Conservation (phyloP, 2,888 invertebrate genomes). For the Andrena fulva region DNA sequence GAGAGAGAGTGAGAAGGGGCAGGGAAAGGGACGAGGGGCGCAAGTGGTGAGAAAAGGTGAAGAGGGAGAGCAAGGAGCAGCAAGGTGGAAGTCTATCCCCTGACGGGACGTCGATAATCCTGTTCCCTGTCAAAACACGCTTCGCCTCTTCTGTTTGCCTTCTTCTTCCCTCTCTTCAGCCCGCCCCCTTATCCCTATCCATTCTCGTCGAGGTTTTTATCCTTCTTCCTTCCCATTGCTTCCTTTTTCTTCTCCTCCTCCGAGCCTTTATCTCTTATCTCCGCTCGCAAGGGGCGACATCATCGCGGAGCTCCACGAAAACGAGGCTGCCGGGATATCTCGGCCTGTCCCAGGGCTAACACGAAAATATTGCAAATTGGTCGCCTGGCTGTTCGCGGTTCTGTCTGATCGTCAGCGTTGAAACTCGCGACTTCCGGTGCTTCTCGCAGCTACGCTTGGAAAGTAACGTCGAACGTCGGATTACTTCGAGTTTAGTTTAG, state of each 20-base stretch:
- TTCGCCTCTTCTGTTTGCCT: constrained; percentile 51
- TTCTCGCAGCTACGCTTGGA: background rate
- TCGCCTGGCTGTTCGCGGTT: constrained; percentile 55
- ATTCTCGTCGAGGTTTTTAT: constrained; percentile 31
- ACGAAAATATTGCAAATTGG: constrained; percentile 79
- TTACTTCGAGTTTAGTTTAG: constrained; percentile 8
- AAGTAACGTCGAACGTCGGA: constrained; percentile 12
- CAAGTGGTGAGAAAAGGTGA: constrained; percentile 46
- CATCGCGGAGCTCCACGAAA: constrained; percentile 54
- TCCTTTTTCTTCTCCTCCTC: constrained; percentile 17
- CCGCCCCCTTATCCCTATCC: constrained; percentile 32
- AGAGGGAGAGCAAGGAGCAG: constrained; percentile 52
- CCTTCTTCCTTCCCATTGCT: constrained; percentile 36
- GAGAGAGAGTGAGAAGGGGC: constrained; percentile 11
- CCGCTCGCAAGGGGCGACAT: constrained; percentile 40
- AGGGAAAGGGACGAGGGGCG: constrained; percentile 17
- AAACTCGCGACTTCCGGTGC: constrained; percentile 12
- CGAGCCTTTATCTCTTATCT: constrained; percentile 51
- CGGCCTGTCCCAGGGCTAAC: constrained; percentile 70
- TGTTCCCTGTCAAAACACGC: constrained; percentile 73
- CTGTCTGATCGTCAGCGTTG: constrained; percentile 54
- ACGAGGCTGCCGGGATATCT: constrained; percentile 62
- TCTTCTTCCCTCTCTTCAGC: constrained; percentile 10
- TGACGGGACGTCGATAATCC: constrained; percentile 74
- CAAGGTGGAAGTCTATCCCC: constrained; percentile 60